A percentile compares a stretch with the other conserved stretches of the same genome.
Conservation (phyloP, 2,797 vertebrate genomes). For the Cuniculus paca region DNA sequence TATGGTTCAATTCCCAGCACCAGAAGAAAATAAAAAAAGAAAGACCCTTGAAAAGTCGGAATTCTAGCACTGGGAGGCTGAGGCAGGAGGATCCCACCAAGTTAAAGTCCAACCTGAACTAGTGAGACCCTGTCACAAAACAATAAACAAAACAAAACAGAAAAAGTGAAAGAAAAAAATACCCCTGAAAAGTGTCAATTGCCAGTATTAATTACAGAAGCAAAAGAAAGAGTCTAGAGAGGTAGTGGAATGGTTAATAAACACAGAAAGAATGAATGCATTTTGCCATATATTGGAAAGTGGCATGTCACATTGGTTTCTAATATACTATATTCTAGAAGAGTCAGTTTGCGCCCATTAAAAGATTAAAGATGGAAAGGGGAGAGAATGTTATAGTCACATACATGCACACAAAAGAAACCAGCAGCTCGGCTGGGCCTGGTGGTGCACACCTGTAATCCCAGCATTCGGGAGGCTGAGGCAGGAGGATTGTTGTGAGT, state of each 20-base stretch:
- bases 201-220: not conserved
- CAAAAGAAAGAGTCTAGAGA: not conserved
- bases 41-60: not conserved
- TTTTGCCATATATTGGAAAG: not conserved
- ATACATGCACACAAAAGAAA: not conserved
- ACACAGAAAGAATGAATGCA: not conserved
- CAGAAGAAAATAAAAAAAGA: not conserved
- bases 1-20: no score
- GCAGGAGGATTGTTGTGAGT: no score
- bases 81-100: not conserved
- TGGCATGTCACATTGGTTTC: not conserved
- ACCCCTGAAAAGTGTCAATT: not conserved
- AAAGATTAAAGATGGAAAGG: not conserved
- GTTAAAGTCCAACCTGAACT: not conserved
- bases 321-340: not conserved
- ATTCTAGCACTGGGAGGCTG: not conserved
- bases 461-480: no score
- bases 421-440: no score
- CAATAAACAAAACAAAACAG: not conserved
- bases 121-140: not conserved
- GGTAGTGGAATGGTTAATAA: not conserved
- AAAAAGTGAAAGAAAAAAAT: not conserved
- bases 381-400: not conserved
- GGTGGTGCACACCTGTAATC: no score
- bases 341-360: no score